Percentiles rank a stretch among this genome's conserved stretches.
These are phyloP conservation scores for Epizoanthus illoricatus DNA, from an alignment of 92 coral and sea anemone genomes.

Conservation along the genomic window DNA sequence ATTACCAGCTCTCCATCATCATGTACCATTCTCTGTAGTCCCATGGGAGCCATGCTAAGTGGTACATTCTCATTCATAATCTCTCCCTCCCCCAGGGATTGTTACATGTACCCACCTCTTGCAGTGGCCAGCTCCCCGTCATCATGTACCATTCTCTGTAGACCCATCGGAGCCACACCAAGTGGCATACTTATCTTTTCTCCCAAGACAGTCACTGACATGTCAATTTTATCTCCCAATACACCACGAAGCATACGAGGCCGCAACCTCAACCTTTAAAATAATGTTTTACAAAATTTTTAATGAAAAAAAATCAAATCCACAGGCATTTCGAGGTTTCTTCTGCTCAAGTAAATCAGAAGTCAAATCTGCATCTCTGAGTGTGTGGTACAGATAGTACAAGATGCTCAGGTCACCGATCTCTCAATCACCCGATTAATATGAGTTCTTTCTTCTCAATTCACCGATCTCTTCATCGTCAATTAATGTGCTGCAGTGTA, in stretches of 20 bases:
- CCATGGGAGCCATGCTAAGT: not conserved
- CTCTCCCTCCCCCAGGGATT: not conserved
- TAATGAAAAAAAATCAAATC: too few species aligned
- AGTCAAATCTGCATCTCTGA: too few species aligned
- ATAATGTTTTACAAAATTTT: not conserved
- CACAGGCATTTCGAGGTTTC: too few species aligned
- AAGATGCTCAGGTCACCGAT: too few species aligned
- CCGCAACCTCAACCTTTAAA: slow-evolving; percentile 16
- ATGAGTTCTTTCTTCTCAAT: too few species aligned
- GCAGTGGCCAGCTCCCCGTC: slow-evolving; percentile 25
- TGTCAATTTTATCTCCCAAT: not conserved
- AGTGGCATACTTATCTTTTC: slow-evolving; percentile 29
- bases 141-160: slow-evolving; percentile 19
- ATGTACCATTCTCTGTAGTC: not conserved
- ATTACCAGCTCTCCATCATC: slow-evolving; percentile 7
- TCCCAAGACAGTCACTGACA: slow-evolving; percentile 20
- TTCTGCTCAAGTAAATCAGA: too few species aligned
- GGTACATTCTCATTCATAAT: too few species aligned
- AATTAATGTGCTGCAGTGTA: too few species aligned
- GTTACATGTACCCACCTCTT: not conserved
- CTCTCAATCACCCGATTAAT: too few species aligned
- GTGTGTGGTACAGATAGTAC: too few species aligned
- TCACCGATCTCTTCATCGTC: too few species aligned
- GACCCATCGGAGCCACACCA: slow-evolving; percentile 29
- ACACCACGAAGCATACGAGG: slow-evolving; percentile 23